phyloP scores from a whole-genome alignment of 2,113 vertebrate genomes.

The Rallus limicola region DNA sequence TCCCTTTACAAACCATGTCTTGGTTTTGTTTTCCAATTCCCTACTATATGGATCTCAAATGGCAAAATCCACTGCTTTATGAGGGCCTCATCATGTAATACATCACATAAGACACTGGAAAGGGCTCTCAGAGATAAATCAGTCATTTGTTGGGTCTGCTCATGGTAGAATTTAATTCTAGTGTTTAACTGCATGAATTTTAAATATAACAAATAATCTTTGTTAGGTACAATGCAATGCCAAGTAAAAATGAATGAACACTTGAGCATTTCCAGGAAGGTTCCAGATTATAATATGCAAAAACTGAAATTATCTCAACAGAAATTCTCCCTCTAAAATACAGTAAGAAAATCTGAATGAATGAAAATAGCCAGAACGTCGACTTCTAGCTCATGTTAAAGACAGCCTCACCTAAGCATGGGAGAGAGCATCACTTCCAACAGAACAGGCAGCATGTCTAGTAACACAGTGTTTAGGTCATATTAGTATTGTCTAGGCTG shows the following conservation, averaged over 20 bases:
- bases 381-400: background rate
- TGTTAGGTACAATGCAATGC: background rate
- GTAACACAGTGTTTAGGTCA: rapidly evolving
- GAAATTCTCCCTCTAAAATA: background rate
- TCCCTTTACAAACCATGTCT: background rate
- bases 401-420: background rate
- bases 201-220: background rate
- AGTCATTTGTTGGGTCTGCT: background rate
- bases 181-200: background rate
- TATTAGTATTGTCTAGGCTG: background rate
- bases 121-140: background rate
- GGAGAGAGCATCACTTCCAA: background rate
- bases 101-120: background rate
- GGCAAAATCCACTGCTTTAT: background rate
- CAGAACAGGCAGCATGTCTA: background rate
- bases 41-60: background rate
- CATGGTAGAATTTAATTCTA: background rate
- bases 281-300: background rate
- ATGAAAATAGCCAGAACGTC: background rate
- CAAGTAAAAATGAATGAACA: background rate
- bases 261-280: background rate
- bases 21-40: background rate
- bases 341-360: background rate
- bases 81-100: background rate
- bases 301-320: background rate